Conservation (phyloP, 2,113 vertebrate genomes). For the Mormyrus lacerda region DNA sequence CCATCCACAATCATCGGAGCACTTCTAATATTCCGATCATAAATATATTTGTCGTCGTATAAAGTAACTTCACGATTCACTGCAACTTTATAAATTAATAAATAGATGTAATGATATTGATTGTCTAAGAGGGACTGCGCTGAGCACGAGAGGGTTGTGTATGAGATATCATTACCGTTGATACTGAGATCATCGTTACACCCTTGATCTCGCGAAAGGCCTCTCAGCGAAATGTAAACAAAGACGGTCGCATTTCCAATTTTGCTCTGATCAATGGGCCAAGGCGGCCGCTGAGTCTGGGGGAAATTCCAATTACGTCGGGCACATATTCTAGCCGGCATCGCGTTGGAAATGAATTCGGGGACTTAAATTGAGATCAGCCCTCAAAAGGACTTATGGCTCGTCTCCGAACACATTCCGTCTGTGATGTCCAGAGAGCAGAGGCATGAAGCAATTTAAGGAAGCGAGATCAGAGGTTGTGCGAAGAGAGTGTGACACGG, state of each 20-base stretch:
- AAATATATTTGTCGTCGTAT: neutral
- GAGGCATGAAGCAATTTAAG: neutral
- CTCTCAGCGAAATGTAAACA: slow-evolving; percentile 29
- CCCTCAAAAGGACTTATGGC: slow-evolving; percentile 14
- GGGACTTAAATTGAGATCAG: slow-evolving; percentile 21
- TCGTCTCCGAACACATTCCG: neutral
- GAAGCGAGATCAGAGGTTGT: slow-evolving; percentile 9
- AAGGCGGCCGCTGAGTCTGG: neutral
- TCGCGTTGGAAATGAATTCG: neutral
- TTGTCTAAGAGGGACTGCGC: neutral
- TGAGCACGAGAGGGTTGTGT: neutral
- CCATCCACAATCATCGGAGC: neutral
- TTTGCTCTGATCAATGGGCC: slow-evolving; percentile 21
- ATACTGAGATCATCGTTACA: slow-evolving; percentile 16
- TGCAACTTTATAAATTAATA: neutral
- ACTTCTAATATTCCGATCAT: neutral
- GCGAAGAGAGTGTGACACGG: neutral
- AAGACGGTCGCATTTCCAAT: slow-evolving; percentile 29
- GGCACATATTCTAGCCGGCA: slow-evolving; percentile 4
- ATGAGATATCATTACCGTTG: neutral
- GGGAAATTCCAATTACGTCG: slow-evolving; percentile 26
- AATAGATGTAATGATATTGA: slow-evolving; percentile 2
- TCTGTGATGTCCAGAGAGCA: neutral
- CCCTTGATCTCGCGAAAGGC: slow-evolving; percentile 2
- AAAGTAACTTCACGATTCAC: neutral